Percentiles rank a stretch among this genome's conserved stretches.
Conservation (phyloP, 2,797 vertebrate species). For the Sebastes oblongus region DNA sequence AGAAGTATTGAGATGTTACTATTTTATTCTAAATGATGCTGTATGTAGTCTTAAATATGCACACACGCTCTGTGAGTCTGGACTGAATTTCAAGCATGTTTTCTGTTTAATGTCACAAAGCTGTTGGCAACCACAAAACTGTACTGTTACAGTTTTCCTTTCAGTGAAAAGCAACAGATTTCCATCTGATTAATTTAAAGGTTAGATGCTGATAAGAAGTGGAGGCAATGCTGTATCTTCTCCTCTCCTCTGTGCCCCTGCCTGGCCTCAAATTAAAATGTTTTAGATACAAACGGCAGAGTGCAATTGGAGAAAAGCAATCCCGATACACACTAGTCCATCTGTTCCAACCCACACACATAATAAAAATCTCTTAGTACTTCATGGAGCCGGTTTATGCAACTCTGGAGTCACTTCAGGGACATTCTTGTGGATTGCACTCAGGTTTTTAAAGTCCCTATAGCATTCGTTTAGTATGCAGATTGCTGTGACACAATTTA, state of each 20-base stretch:
- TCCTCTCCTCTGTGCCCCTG: background rate
- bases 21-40: background rate
- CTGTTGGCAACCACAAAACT: background rate
- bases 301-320: conserved; percentile 25
- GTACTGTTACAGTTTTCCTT: background rate
- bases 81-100: background rate
- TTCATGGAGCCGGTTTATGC: conserved; percentile 57
- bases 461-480: conserved; percentile 12
- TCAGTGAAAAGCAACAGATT: background rate
- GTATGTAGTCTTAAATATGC: background rate
- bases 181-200: background rate
- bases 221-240: background rate
- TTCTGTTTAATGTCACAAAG: background rate
- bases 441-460: background rate
- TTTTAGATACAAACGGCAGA: conserved; percentile 13
- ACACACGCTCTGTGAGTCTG: background rate
- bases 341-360: conserved; percentile 60
- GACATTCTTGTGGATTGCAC: conserved; percentile 36
- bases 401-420: conserved; percentile 58
- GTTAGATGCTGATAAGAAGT: background rate
- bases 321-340: conserved; percentile 42
- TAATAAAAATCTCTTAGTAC: conserved; percentile 59
- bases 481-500: conserved; percentile 5
- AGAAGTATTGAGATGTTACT: background rate
- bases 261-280: conserved; percentile 4